Evolutionary conservation across 2,888 invertebrate genomes (phyloP).

Genomic region (Drosophila flavopinicola): DNA sequence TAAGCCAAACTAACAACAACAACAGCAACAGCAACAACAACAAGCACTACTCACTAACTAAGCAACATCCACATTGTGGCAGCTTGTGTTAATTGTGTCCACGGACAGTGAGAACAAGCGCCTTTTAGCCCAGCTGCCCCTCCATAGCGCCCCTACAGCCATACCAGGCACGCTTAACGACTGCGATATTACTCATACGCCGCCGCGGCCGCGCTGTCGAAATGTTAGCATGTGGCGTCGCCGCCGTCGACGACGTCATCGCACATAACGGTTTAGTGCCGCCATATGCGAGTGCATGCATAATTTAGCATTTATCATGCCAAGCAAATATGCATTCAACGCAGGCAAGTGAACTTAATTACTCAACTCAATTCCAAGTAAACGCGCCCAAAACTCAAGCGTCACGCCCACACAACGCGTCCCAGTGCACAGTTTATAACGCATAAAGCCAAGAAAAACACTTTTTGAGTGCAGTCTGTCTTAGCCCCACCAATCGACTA

Average conservation of each 20-base stretch:
- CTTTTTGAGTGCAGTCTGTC: constrained; percentile 33
- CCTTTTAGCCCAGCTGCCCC: no score
- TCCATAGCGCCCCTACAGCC: not conserved
- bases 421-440: constrained; percentile 11
- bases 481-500: constrained; percentile 11
- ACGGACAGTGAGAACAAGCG: not conserved
- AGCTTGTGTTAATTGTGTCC: constrained; percentile 20
- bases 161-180: constrained; percentile 3
- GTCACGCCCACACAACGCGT: constrained; percentile 3
- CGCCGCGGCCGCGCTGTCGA: constrained; percentile 63
- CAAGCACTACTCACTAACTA: constrained; percentile 5
- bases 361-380: constrained; percentile 43
- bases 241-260: constrained; percentile 62
- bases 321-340: constrained; percentile 40
- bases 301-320: constrained; percentile 52
- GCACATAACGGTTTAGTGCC: constrained; percentile 40
- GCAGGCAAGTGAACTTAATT: constrained; percentile 53
- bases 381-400: constrained; percentile 31
- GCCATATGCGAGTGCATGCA: constrained; percentile 56
- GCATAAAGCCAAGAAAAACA: constrained; percentile 9
- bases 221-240: constrained; percentile 72
- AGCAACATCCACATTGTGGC: constrained; percentile 13
- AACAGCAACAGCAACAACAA: constrained; percentile 4
- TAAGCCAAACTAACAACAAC: constrained; percentile 49
- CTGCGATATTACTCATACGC: constrained; percentile 51